Conservation (phyloP, 1,140 invertebrate genomes). For the Apis cerana region DNA sequence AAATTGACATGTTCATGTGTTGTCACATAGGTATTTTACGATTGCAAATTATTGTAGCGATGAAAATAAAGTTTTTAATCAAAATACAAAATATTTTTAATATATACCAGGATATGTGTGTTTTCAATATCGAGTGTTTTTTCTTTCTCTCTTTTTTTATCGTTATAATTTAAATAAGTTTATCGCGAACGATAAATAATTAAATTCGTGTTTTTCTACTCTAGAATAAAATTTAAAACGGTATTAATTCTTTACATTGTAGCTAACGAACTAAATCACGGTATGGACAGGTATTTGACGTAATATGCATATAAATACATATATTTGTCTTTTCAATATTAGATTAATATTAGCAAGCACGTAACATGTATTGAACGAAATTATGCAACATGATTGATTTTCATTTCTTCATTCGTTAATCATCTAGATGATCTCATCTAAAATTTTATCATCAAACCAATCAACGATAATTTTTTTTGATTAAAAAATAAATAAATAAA, state of each 20-base stretch:
- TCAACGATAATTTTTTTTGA: neutral
- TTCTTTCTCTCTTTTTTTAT: conserved; percentile 9
- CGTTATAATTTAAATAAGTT: no score
- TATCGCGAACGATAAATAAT: neutral
- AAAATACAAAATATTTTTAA: conserved; percentile 41
- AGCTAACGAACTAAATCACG: conserved; percentile 16
- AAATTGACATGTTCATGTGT: conserved; percentile 36
- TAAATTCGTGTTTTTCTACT: conserved; percentile 1
- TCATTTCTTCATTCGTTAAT: neutral
- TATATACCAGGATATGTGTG: conserved; percentile 37
- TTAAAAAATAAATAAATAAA: neutral
- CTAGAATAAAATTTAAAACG: conserved; percentile 17
- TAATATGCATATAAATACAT: neutral
- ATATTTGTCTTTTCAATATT: conserved; percentile 4
- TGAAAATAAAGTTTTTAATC: conserved; percentile 53
- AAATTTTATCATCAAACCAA: neutral
- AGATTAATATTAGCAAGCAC: conserved; percentile 3
- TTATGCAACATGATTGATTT: neutral
- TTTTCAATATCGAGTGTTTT: neutral
- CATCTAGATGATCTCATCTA: conserved; percentile 5
- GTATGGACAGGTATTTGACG: conserved; percentile 11
- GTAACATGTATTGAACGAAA: conserved; percentile 1
- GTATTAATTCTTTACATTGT: conserved; percentile 34
- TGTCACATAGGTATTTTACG: conserved; percentile 35
- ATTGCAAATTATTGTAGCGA: conserved; percentile 45